Percentiles rank a stretch among this genome's conserved stretches.
phyloP scores from a whole-genome alignment of 2,888 invertebrate species.

The Tenthredo distinguenda region DNA sequence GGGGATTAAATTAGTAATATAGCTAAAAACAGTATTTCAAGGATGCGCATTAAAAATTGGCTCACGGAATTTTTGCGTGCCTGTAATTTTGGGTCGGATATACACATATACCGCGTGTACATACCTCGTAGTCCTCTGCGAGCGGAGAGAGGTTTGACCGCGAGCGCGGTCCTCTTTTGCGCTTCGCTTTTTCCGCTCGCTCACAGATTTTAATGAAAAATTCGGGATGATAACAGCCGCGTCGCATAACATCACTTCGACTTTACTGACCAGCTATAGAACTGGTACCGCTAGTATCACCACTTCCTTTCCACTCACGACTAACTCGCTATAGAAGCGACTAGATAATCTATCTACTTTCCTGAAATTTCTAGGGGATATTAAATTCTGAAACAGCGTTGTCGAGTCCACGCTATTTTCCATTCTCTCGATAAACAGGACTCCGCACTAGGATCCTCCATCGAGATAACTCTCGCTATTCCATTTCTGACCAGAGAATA shows the following conservation, averaged over 20 bases:
- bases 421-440: background rate
- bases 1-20: background rate
- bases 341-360: background rate
- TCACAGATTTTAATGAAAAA: constrained; percentile 9
- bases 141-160: background rate
- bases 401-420: background rate
- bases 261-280: background rate
- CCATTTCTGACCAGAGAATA: background rate
- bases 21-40: constrained; percentile 25
- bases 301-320: background rate
- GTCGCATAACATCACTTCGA: background rate
- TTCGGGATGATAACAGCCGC: background rate
- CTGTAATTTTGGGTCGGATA: background rate
- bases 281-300: background rate
- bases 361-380: background rate
- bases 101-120: background rate
- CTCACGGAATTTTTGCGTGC: background rate
- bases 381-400: background rate
- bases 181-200: background rate
- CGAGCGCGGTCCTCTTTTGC: background rate
- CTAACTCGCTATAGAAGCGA: background rate
- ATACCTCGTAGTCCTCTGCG: background rate
- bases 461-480: background rate
- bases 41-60: constrained; percentile 20
- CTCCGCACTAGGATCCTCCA: background rate